Evolutionary conservation across 2,113 vertebrate species (phyloP), one percentile per base, ranked within the genome.

Genomic region (Phocoena sinus): DNA sequence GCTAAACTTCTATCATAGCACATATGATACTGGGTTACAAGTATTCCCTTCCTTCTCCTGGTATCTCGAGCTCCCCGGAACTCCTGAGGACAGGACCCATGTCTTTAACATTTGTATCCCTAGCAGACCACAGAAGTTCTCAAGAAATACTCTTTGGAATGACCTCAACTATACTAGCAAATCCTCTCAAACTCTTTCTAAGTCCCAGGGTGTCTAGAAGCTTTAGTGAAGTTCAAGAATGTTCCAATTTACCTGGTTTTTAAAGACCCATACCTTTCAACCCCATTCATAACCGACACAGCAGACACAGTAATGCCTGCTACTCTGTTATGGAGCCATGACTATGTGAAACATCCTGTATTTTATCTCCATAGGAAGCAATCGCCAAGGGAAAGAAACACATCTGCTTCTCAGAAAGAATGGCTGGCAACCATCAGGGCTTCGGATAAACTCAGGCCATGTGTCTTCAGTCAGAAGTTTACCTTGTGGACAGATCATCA

Each of bases 351-450:
- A 89, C 62, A 65, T 70, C 79, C 89, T 88, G 26, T n/a, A n/a
- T 88, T 97, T 77, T 74, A 68, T 77, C 71, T 79, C 71, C 62
- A 63, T 58, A 9, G 1, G 4, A 68, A 94, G 91, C 33, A 0
- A 0, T 62, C 76, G 68, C 62, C 85, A 95, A 74, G 89, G 80
- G 77, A 95, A 85, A 87, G 62, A 94, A 96, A 96, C 91, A 89
- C 1, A 41, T 73, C 93, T 91, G 44, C 44, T 84, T 44, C 89
- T 91, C 73, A 10, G 68, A 85, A 92, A 84, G 76, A 91, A 70
- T 38, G 91, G 82, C 67, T 96, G 93, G 95, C 95, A 91, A 85
- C 26, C 36, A 58, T 38, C n/a, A 77, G 33, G 38, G n/a, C 73
- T 65, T 60, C 18, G 53, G 88, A 90, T 77, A 83, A 92, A 85